Evolutionary conservation across 1,140 invertebrate species (phyloP), one percentile per base, ranked within the genome.

Genomic region (Chionoecetes opilio): DNA sequence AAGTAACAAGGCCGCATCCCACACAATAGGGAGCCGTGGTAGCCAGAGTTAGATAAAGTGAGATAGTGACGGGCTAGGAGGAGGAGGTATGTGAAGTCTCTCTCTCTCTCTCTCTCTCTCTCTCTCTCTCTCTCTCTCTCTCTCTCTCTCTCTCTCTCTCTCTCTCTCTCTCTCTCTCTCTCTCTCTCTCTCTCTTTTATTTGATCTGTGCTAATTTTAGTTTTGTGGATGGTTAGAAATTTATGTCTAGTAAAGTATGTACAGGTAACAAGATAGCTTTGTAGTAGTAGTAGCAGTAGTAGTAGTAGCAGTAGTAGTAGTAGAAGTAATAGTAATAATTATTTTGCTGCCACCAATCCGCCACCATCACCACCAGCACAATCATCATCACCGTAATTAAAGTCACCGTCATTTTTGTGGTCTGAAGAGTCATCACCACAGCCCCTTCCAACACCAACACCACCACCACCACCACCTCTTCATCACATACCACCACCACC

Each of bases 111-210:
- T 86, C 85, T 86, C 85, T 86, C 35, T 87, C 85, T 87, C 85
- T 87, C 85, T 87, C 32, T 87, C 85, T 87, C 85, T 87, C 37
- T 87, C 85, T 87, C 85, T 87, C 85, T 35, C 85, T 38, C 34
- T 87, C 85, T 87, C 34, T 87, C 37, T 87, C 85, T 87, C 85
- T 87, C 85, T 87, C 85, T 87, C 37, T 87, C 85, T 87, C 85
- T 87, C 85, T 87, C 85, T 87, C 85, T 87, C 85, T 87, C 37
- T 87, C 85, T 87, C 85, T 87, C 85, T 87, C 85, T 87, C 35
- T 37, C 53, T 63, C 53, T 63, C 53, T 63, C 53, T 63, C 35
- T 86, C 31, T 86, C 9, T 63, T 63, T 21, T 63, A 21, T n/a
- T n/a, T 75, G 11, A 11, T 75, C 1, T n/a, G n/a, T n/a, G n/a